A percentile compares a stretch with the other conserved stretches of the same genome.
Evolutionary conservation across 2,113 vertebrate species (phyloP).

Genomic region (Gymnobelideus leadbeateri): DNA sequence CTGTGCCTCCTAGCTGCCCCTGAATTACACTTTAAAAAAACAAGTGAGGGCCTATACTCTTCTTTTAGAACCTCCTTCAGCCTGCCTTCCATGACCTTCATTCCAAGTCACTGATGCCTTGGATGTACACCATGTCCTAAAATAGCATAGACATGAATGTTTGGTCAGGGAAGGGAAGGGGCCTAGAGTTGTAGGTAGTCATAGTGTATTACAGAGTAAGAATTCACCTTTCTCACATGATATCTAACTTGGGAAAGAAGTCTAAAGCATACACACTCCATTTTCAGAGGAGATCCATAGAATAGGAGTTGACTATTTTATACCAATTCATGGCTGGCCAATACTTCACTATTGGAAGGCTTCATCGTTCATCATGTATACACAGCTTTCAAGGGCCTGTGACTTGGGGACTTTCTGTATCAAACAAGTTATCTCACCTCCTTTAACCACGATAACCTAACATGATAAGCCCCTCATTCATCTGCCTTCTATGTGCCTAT

Average conservation of each 20-base stretch:
- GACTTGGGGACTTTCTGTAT: no score
- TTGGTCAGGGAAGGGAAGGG: no score
- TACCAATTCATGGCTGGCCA: background rate
- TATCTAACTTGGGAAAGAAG: background rate
- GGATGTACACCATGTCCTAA: background rate
- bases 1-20: no score
- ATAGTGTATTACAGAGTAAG: background rate
- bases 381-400: accelerated
- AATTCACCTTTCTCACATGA: background rate
- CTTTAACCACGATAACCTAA: no score
- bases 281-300: background rate
- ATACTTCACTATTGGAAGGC: background rate
- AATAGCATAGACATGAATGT: background rate
- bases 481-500: no score
- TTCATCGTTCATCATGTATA: background rate
- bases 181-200: background rate
- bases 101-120: no score
- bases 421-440: no score
- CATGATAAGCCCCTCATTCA: no score
- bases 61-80: no score
- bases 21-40: no score
- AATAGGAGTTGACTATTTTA: background rate
- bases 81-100: no score
- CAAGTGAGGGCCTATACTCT: no score
- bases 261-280: background rate